Evolutionary conservation across 2,797 vertebrate species (phyloP).

Genomic region (Sebastes hubbsi): DNA sequence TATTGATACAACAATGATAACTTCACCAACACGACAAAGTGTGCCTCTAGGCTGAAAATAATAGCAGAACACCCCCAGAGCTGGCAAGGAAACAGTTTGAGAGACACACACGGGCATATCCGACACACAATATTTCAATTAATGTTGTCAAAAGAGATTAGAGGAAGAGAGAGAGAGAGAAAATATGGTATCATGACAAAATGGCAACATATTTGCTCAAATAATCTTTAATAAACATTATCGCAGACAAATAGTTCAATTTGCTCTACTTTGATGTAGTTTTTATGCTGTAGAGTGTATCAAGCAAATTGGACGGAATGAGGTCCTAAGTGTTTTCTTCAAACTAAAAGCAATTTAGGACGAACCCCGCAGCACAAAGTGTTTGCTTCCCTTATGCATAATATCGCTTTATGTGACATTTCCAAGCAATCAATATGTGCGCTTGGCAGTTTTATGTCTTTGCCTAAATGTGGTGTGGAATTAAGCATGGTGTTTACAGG

Average conservation of each 20-base stretch:
- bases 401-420: constrained; percentile 41
- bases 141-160: neutral
- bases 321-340: constrained; percentile 34
- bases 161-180: neutral
- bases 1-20: constrained; percentile 22
- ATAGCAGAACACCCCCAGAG: neutral
- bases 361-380: constrained; percentile 17
- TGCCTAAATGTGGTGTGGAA: constrained; percentile 6
- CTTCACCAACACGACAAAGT: neutral
- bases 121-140: neutral
- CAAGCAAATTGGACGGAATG: constrained; percentile 22
- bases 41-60: constrained; percentile 5
- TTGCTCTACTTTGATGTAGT: constrained; percentile 9
- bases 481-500: constrained; percentile 2
- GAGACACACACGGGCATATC: neutral
- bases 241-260: constrained; percentile 4
- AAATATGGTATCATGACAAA: neutral
- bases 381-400: constrained; percentile 29
- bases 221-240: constrained; percentile 9
- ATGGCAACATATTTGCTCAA: neutral
- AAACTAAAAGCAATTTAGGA: constrained; percentile 36
- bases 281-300: constrained; percentile 10
- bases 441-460: constrained; percentile 21
- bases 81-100: neutral
- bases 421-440: constrained; percentile 23